phyloP scores from a whole-genome alignment of 2,797 vertebrate genomes.

The Pseudotriccus pelzelni region DNA sequence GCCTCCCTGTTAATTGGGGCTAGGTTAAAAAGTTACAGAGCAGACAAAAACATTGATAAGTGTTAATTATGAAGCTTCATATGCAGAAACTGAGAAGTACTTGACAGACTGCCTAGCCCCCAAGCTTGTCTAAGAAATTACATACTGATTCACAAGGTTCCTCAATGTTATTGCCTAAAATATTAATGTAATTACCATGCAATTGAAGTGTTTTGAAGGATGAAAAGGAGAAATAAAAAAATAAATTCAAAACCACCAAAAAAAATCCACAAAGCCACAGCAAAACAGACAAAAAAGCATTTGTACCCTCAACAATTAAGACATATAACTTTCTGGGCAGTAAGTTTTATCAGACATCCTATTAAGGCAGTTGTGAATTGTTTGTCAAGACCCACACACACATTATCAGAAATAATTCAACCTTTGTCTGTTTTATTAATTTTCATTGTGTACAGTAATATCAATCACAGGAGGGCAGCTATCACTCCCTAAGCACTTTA shows the following conservation, averaged over 20 bases:
- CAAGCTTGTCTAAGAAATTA: constrained; percentile 11
- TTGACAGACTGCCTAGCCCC: constrained; percentile 6
- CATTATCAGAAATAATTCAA: background rate
- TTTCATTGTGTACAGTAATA: background rate
- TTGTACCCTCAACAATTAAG: background rate
- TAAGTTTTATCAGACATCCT: background rate
- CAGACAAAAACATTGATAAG: constrained; percentile 6
- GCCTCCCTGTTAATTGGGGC: background rate
- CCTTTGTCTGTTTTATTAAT: background rate
- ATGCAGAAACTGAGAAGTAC: background rate
- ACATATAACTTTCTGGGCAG: background rate
- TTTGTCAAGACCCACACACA: background rate
- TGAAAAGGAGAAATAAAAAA: background rate
- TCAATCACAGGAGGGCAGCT: background rate
- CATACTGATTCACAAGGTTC: background rate
- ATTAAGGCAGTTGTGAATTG: background rate
- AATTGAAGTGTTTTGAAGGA: background rate
- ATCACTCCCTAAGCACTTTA: background rate
- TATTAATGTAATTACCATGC: background rate
- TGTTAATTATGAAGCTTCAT: constrained; percentile 27
- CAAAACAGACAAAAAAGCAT: background rate
- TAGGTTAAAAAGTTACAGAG: background rate
- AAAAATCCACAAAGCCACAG: background rate
- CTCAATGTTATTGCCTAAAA: background rate
- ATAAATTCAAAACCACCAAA: background rate